These are phyloP conservation scores for Pecten maximus DNA, from an alignment of 2,888 invertebrate genomes.

Conservation along the genomic window DNA sequence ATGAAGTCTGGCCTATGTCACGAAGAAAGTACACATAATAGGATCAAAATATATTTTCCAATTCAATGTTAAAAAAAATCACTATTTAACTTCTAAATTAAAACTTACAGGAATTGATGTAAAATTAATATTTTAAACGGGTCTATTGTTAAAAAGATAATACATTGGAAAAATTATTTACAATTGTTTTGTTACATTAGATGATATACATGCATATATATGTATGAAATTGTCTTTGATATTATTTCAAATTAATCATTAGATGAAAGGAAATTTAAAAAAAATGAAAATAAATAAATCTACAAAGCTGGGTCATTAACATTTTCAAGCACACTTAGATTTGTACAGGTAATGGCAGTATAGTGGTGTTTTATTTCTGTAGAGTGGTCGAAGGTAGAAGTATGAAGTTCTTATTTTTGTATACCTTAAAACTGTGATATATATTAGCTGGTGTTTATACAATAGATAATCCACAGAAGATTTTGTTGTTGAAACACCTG, in stretches of 20 bases:
- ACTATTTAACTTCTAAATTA: not conserved
- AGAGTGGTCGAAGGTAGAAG: not conserved
- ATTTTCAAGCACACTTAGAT: not conserved
- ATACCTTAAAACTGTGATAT: constrained; percentile 13
- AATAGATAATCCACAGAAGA: not conserved
- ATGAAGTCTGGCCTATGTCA: not conserved
- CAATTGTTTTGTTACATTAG: not conserved
- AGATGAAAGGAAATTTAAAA: not conserved
- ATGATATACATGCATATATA: not conserved
- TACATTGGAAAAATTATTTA: not conserved
- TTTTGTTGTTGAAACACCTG: not conserved
- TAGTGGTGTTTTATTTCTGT: not conserved
- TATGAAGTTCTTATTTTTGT: constrained; percentile 12
- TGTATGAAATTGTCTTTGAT: not conserved
- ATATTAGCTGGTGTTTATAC: not conserved
- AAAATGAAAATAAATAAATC: not conserved
- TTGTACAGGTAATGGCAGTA: not conserved
- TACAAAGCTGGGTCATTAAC: not conserved
- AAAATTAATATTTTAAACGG: not conserved
- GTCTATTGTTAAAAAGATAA: not conserved
- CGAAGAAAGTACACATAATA: not conserved
- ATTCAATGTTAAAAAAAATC: not conserved
- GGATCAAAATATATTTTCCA: not conserved
- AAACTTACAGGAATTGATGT: not conserved
- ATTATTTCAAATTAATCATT: not conserved